A percentile compares a stretch with the other conserved stretches of the same genome.
Evolutionary conservation across 1,140 invertebrate genomes (phyloP).

Genomic region (Panagrolaimus sp.): DNA sequence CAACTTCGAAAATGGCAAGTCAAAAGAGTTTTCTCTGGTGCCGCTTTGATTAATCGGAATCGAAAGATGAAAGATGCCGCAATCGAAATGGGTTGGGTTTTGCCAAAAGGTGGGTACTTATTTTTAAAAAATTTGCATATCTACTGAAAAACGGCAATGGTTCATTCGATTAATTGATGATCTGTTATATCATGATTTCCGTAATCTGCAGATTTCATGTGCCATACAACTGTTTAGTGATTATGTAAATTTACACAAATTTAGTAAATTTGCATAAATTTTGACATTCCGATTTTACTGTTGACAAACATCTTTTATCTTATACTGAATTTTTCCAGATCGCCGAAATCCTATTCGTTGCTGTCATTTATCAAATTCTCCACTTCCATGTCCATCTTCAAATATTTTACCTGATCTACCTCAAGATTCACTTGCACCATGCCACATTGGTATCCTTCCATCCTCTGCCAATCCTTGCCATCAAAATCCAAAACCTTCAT

Average conservation of each 20-base stretch:
- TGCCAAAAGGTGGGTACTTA: neutral
- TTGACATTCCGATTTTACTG: no score
- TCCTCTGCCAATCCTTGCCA: slow-evolving; percentile 5
- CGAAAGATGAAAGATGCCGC: neutral
- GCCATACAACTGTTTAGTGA: no score
- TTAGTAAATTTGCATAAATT: no score
- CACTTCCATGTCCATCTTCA: neutral
- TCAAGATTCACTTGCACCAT: neutral
- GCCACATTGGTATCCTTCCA: neutral
- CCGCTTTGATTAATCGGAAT: neutral
- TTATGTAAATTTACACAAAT: no score
- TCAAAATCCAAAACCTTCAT: no score
- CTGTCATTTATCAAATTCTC: neutral
- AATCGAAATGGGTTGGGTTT: slow-evolving; percentile 23
- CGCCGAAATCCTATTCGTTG: neutral
- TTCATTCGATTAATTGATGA: no score
- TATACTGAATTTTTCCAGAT: no score
- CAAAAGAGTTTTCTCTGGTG: neutral
- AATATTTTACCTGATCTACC: neutral
- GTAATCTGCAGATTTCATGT: no score
- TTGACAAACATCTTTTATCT: no score
- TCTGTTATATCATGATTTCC: no score
- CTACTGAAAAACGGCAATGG: no score
- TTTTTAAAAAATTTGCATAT: no score
- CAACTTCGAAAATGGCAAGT: slow-evolving; percentile 21